Evolutionary conservation across 2,113 vertebrate species (phyloP), one percentile per base, ranked within the genome.

Genomic region (Calypte anna): DNA sequence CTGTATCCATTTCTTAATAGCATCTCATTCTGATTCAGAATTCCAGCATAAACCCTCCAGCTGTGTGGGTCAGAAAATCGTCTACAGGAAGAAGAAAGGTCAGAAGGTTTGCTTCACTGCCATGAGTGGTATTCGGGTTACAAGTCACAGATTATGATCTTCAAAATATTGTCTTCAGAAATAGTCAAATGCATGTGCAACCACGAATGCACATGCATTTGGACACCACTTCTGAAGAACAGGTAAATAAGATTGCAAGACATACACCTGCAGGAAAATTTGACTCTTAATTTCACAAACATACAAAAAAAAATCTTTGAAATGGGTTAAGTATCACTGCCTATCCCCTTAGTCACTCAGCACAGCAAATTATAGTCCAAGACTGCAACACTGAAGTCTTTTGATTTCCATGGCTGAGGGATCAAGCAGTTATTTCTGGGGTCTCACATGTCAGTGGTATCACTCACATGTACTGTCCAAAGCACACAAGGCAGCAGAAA

Each of bases 1-100:
- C 4, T 85, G 82, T 95, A n/a, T 14, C 91, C 91, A 1, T 2
- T 21, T 10, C 9, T 46, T 0, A 43, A 44, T 17, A 77, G 0
- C 97, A 97, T 98, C 46, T 82, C 68, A 3, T 86, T 27, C 67
- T 98, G 98, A 1, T 20, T 77, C 82, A 98, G 51, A 17, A 97
- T 93, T 8, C 98, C 98, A 22, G 93, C 97, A 54, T 96, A 98
- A 73, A 68, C 98, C 1, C 14, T 96, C 98, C 98, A 98, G 24
- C 59, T 16, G 2, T 36, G 43, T 0, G 98, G 76, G 21, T 68
- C 82, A 80, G 96, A 94, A 33, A 96, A 63, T 14, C 13, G 72
- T 22, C 98, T 98, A 31, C 7, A 86, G 78, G 40, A 33, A 44
- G 81, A 77, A 38, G 30, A 8, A 82, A 77, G 10, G 30, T 30